phyloP scores from a whole-genome alignment of 2,113 vertebrate genomes.

The Tonatia bakeri region DNA sequence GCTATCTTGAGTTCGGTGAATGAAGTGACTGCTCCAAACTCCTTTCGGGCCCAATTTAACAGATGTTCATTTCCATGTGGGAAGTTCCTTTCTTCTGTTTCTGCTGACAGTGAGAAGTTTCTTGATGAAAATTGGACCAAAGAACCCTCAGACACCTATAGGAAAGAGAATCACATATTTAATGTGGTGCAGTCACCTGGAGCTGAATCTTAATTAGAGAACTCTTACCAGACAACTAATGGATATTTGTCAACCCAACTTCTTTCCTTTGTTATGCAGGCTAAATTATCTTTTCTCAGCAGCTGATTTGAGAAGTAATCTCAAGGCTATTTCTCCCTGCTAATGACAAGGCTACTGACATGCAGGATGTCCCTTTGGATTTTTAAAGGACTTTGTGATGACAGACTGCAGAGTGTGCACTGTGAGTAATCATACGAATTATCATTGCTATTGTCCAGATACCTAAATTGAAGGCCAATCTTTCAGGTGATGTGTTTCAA shows the following conservation, averaged over 20 bases:
- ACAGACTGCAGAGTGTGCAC: not conserved
- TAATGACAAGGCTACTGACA: not conserved
- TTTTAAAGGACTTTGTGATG: not conserved
- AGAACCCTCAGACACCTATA: slow-evolving; percentile 89
- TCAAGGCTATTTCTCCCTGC: not conserved
- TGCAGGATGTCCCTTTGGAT: not conserved
- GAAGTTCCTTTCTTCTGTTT: slow-evolving; percentile 82
- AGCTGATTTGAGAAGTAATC: not conserved
- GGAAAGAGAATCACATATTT: slow-evolving; percentile 67
- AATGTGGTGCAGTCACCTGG: not conserved
- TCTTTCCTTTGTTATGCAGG: not conserved
- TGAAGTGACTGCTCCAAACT: slow-evolving; percentile 94
- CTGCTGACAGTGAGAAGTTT: slow-evolving; percentile 86
- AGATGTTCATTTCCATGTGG: slow-evolving; percentile 91
- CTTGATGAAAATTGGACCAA: slow-evolving; percentile 85
- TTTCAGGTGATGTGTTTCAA: not conserved
- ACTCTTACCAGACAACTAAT: not conserved
- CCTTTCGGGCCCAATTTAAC: slow-evolving; percentile 90
- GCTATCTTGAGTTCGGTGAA: slow-evolving; percentile 95
- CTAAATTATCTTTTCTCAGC: not conserved
- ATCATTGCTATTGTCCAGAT: not conserved
- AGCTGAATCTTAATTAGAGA: not conserved
- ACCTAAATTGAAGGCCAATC: not conserved
- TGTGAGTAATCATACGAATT: not conserved
- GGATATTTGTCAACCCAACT: not conserved